These are phyloP conservation scores for Phycodurus eques DNA, from an alignment of 2,113 vertebrate genomes.

Conservation along the genomic window DNA sequence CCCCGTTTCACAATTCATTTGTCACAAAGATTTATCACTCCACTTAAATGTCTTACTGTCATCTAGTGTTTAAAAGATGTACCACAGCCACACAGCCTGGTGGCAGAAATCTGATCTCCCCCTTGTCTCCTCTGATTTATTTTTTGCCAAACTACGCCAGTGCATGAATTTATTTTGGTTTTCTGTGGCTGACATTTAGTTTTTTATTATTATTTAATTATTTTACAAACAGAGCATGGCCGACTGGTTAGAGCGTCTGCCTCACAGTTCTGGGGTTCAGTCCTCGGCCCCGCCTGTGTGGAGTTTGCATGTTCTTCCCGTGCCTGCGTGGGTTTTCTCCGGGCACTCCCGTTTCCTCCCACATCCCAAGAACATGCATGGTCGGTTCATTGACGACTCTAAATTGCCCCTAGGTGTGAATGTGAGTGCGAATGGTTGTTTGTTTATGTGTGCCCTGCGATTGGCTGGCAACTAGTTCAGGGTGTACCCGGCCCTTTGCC, in stretches of 20 bases:
- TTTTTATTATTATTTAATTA: neutral
- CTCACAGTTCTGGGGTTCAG: too few species aligned
- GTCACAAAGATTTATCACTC: neutral
- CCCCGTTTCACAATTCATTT: neutral
- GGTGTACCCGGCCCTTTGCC: too few species aligned
- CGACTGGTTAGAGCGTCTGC: neutral
- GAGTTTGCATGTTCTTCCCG: too few species aligned
- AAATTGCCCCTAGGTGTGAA: too few species aligned
- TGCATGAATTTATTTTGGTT: neutral
- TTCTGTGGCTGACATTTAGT: neutral
- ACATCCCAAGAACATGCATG: too few species aligned
- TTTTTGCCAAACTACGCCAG: neutral
- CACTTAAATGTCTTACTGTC: constrained; percentile 57
- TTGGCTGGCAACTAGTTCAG: too few species aligned
- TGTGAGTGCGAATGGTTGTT: too few species aligned
- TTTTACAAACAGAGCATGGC: neutral
- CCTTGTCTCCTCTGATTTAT: neutral
- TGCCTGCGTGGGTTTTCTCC: too few species aligned
- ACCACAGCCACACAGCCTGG: constrained; percentile 33
- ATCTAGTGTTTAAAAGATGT: constrained; percentile 58
- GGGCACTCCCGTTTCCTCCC: too few species aligned
- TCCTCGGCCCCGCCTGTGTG: too few species aligned
- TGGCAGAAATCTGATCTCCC: neutral
- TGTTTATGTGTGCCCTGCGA: too few species aligned
- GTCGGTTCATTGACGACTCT: too few species aligned